Base-by-base conservation (phyloP, 2,797 vertebrate species). In the Trachurus trachurus region DNA sequence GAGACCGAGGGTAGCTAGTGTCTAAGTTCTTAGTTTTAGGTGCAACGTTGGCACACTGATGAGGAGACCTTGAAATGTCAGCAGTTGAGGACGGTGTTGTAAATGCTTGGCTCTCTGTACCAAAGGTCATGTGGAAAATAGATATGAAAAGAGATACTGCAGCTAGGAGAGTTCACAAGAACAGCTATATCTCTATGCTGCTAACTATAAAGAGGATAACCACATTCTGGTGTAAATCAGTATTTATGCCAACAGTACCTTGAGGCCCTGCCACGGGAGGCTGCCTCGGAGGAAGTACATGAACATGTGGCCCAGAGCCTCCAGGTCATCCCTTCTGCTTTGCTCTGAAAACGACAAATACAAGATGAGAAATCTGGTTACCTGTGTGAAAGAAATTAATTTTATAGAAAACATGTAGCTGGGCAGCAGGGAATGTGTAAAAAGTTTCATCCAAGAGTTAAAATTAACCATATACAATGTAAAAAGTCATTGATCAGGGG, bases 241-340 rank as follows among this genome's bases (percentile, higher is more conserved):
- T 42, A 29, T 17, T 26, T 26, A n/a, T 58, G 44, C 6, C 17
- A 61, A 68, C 12, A 8, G 11, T 94, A 99, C 98, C 98, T 99
- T 99, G 67, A 99, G 95, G 76, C 98, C 98, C 93, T 99, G 98
- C 98, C 98, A 99, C 54, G 98, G 98, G 59, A 99, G 96, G 92
- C 98, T 99, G 47, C 98, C 98, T 4, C 98, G 96, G 70, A 99
- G 96, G 88, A 99, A 99, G 91, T 99, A 99, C 98, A 99, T 98
- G 87, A 99, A 99, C 98, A 99, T 99, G 94, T 99, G 98, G 81
- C 98, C 98, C 90, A 99, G 91, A 0, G 98, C 98, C 93, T 99
- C 98, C 93, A 99, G 94, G 87, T 99, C 98, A 0, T 99, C 98
- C 87, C 98, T 96, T 92, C 98, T 96, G 95, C 98, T 99, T 97